Base-by-base conservation (phyloP, 1,140 invertebrate genomes). In the Trachymyrmex cornetzi region DNA sequence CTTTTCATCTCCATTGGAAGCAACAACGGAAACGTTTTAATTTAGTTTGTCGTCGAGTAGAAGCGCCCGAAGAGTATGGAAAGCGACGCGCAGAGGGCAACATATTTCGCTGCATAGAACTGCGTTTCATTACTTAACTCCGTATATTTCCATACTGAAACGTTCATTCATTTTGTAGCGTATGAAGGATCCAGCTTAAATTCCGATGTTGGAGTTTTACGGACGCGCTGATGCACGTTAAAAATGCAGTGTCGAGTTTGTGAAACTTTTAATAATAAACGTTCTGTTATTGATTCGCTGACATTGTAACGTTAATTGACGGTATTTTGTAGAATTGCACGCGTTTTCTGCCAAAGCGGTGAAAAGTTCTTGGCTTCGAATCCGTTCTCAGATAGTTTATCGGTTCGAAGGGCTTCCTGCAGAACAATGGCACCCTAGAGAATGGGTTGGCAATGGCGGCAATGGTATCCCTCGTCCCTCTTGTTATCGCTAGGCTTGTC, bases 381-480 rank as follows among this genome's bases (percentile, higher is more conserved):
- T 88, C 61, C 66, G 77, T n/a, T 22, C 5, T 27, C 4, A 79
- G 84, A 88, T 91, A 77, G 77, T 90, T 91, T 91, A 90, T 89
- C 59, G 89, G 80, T 50, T 59, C 66, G 87, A 72, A 74, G 57
- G 74, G 81, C 57, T 77, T 81, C 69, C 22, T 77, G 16, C 82
- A 24, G 82, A 85, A 71, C 88, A 89, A 90, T 90, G 55, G 87
- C 50, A 90, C 89, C 81, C 89, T 24, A 57, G 87, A 82, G 89
- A 74, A 87, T 84, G 63, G 87, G 50, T 87, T 57, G 64, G 64
- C 63, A 24, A 48, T 30, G 59, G 48, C 27, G 34, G 66, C 30
- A 16, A 61, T 86, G 85, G 55, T 69, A 59, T 69, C 30, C 55
- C 50, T 67, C 61, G 57, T 85, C 86, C 66, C 71, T 61, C 86